A percentile compares a stretch with the other conserved stretches of the same genome.
phyloP scores from a whole-genome alignment of 2,797 vertebrate species.

The Harpagifer antarcticus region DNA sequence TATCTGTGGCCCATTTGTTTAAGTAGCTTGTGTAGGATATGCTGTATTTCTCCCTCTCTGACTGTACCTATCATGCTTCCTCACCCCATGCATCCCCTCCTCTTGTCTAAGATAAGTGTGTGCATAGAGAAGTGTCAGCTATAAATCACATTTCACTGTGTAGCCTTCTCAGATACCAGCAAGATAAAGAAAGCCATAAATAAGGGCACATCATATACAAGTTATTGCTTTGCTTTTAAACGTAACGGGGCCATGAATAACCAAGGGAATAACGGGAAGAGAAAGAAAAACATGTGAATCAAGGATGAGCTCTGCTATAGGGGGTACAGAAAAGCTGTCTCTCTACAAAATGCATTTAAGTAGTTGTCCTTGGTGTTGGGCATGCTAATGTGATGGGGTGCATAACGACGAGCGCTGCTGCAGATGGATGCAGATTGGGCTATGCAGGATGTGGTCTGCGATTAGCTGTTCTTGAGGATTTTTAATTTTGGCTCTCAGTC shows the following conservation, averaged over 20 bases:
- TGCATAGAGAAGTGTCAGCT: slow-evolving; percentile 82
- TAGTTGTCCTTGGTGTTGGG: slow-evolving; percentile 62
- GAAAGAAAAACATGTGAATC: slow-evolving; percentile 35
- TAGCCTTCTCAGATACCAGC: slow-evolving; percentile 88
- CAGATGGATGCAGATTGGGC: slow-evolving; percentile 73
- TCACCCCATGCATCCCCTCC: slow-evolving; percentile 79
- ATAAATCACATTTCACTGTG: slow-evolving; percentile 81
- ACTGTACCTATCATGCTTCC: slow-evolving; percentile 74
- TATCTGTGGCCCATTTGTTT: slow-evolving; percentile 81
- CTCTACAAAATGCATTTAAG: slow-evolving; percentile 63
- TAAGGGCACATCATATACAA: slow-evolving; percentile 67
- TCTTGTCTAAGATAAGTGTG: slow-evolving; percentile 82
- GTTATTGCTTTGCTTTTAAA: slow-evolving; percentile 76
- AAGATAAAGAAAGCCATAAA: slow-evolving; percentile 77
- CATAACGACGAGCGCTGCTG: slow-evolving; percentile 58
- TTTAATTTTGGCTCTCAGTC: slow-evolving; percentile 79
- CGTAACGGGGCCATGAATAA: slow-evolving; percentile 71
- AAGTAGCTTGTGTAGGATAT: slow-evolving; percentile 77
- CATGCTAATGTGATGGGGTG: slow-evolving; percentile 68
- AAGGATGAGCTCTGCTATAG: slow-evolving; percentile 47
- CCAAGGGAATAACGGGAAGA: slow-evolving; percentile 42
- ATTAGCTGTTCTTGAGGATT: slow-evolving; percentile 81
- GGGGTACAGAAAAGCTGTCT: slow-evolving; percentile 45
- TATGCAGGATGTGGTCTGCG: slow-evolving; percentile 73
- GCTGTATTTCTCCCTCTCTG: slow-evolving; percentile 57